Evolutionary conservation across 2,797 vertebrate species (phyloP), one percentile per base, ranked within the genome.

Genomic region (Ibycter americanus): DNA sequence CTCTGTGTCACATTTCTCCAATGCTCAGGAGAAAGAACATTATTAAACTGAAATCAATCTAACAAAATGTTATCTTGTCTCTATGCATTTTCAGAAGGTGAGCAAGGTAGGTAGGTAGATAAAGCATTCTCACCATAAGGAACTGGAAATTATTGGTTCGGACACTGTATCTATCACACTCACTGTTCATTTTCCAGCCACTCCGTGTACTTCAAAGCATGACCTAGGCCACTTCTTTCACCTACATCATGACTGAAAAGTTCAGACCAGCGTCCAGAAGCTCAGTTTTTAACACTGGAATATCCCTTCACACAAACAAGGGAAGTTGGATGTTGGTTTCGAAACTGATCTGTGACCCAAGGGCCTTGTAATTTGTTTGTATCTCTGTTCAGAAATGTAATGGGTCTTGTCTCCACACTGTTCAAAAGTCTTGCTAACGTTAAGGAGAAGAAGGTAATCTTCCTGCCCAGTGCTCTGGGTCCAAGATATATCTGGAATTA

Each of bases 331-430:
- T 58, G 13, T 13, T 73, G 8, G 6, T 58, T 89, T 68, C 59
- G 51, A 29, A 58, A 54, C 4, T 8, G 19, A 29, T 12, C 9
- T 12, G 5, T 20, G n/a, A 22, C 5, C 9, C 32, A 44, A 42
- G 8, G 6, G 38, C 23, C 18, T 73, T 61, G 34, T 25, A 17
- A 16, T 9, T 49, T 27, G 4, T 20, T 80, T 55, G 7, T 25
- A 17, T 21, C 42, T 44, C 29, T 49, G 21, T 31, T 31, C 42
- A 84, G 44, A 56, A 79, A 47, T 3, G 0, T 2, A n/a, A 49
- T 0, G 2, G 2, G 2, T 25, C 8, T 78, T 81, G 74, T 26
- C 15, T 82, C n/a, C 18, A 23, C 7, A 32, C 4, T 5, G 9
- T 72, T 49, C 4, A 40, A 46, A 78, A 90, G 10, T 36, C 27